Percentiles rank a stretch among this genome's conserved stretches.
Evolutionary conservation across 2,888 invertebrate species (phyloP).

Genomic region (Drosophila niveifrons): DNA sequence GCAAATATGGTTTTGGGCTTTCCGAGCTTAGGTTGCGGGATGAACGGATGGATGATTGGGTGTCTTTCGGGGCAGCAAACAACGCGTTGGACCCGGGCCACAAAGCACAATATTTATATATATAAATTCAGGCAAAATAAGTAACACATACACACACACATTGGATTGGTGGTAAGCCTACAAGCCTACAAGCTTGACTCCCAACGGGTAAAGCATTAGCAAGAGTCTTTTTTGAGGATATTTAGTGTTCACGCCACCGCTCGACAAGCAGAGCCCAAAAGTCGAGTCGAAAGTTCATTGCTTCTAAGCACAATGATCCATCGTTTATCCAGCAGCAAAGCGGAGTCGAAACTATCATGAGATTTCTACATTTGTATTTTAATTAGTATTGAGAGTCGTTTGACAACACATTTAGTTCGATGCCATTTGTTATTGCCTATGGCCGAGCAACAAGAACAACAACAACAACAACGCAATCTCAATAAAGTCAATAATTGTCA

Average conservation of each 20-base stretch:
- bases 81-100: slow-evolving; percentile 43
- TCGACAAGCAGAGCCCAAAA: slow-evolving; percentile 16
- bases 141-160: slow-evolving; percentile 61
- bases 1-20: neutral
- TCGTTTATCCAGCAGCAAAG: slow-evolving; percentile 14
- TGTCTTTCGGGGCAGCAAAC: slow-evolving; percentile 32
- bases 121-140: slow-evolving; percentile 79
- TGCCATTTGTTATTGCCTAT: neutral
- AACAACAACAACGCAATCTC: slow-evolving; percentile 37
- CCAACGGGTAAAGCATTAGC: slow-evolving; percentile 27
- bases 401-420: slow-evolving; percentile 6
- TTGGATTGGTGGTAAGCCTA: slow-evolving; percentile 64
- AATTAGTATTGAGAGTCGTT: slow-evolving; percentile 37
- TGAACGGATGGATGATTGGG: slow-evolving; percentile 2
- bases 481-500: slow-evolving; percentile 74
- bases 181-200: slow-evolving; percentile 14
- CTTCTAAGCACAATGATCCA: slow-evolving; percentile 36
- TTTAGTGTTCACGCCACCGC: slow-evolving; percentile 30
- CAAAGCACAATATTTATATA: slow-evolving; percentile 20
- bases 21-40: neutral
- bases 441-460: slow-evolving; percentile 1
- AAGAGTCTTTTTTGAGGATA: slow-evolving; percentile 19
- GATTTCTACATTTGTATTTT: slow-evolving; percentile 29
- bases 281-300: slow-evolving; percentile 34
- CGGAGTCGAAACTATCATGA: slow-evolving; percentile 2